Evolutionary conservation across 2,888 invertebrate species (phyloP), one percentile per base, ranked within the genome.

Genomic region (Dryomyza anilis): DNA sequence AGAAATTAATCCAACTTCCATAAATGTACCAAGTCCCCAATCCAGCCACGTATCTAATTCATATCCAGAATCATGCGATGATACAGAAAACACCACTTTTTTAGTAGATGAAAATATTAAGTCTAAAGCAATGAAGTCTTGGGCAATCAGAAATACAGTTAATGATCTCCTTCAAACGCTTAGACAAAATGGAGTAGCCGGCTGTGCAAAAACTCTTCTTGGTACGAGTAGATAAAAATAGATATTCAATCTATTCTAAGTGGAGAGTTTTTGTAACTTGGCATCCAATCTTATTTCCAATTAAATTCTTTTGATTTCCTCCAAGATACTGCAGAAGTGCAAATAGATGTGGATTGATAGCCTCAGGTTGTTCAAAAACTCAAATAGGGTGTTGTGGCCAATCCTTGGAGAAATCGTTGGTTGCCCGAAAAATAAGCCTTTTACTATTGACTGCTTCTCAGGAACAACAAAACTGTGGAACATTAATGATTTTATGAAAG

Each of bases 371-470:
- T n/a, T n/a, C n/a, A n/a, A 8, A 33, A 8, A 8, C 36, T 36
- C 36, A 3, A 36, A 36, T 39, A 39, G 58, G 23, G 58, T 64
- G 23, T 39, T 50, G 43, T 64, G 59, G 64, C 48, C 48, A 48
- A 8, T 48, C 10, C 10, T 61, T 39, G 65, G 65, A 16, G 48
- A 19, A 48, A 25, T 67, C 30, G 64, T 52, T 23, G 53, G 50
- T 59, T 67, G 57, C 58, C 19, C 27, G 30, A 21, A 63, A 3
- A 39, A 46, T n/a, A 29, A 21, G 27, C 43, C 64, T 7, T 63
- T 65, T 46, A 21, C 60, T 23, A 67, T 67, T 19, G 59, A 36
- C 5, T 67, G 67, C 27, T 67, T 67, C 23, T 67, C 64, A 16
- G 61, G 67, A 21, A 61, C 33, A 43, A 57, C 45, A 29, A 64